Percentiles rank a stretch among this genome's conserved stretches.
These are phyloP conservation scores for Hepsetus odoe DNA, from an alignment of 2,113 vertebrate species.

Conservation along the genomic window DNA sequence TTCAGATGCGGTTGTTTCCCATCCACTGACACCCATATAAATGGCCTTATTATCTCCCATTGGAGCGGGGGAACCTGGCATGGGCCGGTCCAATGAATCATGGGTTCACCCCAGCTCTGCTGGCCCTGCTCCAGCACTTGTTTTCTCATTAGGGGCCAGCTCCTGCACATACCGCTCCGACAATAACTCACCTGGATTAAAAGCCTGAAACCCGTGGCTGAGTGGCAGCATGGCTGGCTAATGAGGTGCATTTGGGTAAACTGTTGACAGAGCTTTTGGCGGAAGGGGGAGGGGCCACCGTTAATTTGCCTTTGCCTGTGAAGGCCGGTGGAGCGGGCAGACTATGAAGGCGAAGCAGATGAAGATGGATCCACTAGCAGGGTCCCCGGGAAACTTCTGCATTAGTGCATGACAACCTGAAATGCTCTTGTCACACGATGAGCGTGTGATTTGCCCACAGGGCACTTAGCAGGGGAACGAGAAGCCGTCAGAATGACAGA, in stretches of 20 bases:
- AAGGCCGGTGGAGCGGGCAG: conserved; percentile 77
- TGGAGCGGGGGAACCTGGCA: conserved; percentile 58
- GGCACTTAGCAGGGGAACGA: conserved; percentile 61
- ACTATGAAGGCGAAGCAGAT: conserved; percentile 73
- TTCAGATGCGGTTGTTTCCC: conserved; percentile 54
- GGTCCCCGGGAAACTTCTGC: conserved; percentile 78
- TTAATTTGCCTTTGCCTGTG: conserved; percentile 83
- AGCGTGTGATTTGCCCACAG: conserved; percentile 77
- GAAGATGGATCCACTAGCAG: conserved; percentile 81
- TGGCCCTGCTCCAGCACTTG: conserved; percentile 59
- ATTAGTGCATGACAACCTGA: conserved; percentile 83
- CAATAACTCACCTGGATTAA: conserved; percentile 85
- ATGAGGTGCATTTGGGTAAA: conserved; percentile 83
- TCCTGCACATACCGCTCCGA: conserved; percentile 59
- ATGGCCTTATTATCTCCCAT: conserved; percentile 76
- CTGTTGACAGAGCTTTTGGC: conserved; percentile 83
- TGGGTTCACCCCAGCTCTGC: conserved; percentile 28
- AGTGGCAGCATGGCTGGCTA: conserved; percentile 79
- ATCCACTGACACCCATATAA: conserved; percentile 68
- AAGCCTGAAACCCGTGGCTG: conserved; percentile 67
- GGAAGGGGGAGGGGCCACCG: conserved; percentile 69
- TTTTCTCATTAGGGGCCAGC: conserved; percentile 56
- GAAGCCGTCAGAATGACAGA: conserved; percentile 62
- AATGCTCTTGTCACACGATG: conserved; percentile 82
- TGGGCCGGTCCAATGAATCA: conserved; percentile 59